phyloP scores from a whole-genome alignment of 2,797 vertebrate species.

The Sebastes minor region DNA sequence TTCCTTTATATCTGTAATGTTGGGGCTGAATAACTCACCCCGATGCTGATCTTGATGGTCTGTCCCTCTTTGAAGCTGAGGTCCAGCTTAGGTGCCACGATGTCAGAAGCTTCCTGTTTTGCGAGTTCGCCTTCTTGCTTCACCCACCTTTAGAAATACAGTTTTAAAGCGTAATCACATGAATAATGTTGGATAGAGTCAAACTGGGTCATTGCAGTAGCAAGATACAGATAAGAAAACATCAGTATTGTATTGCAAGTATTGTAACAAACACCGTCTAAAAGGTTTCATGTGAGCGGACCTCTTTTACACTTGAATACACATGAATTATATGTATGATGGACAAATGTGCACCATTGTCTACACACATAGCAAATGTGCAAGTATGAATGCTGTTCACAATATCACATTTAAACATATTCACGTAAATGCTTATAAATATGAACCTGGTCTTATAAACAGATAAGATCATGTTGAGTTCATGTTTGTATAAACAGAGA shows the following conservation, averaged over 20 bases:
- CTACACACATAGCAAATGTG: background rate
- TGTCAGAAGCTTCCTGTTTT: conserved; percentile 85
- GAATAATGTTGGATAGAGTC: background rate
- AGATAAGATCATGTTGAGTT: background rate
- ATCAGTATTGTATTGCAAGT: background rate
- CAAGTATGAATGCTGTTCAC: background rate
- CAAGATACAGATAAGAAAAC: background rate
- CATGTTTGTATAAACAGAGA: background rate
- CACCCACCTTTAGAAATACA: conserved; percentile 87
- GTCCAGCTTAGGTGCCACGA: conserved; percentile 89
- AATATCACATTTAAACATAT: background rate
- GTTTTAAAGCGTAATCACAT: background rate
- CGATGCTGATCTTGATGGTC: conserved; percentile 97
- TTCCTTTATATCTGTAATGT: background rate
- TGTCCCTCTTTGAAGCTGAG: conserved; percentile 98
- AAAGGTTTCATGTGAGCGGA: background rate
- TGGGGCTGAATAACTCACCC: conserved; percentile 80
- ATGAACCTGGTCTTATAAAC: background rate
- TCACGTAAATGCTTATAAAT: background rate
- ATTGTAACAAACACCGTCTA: background rate
- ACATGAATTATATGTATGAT: background rate
- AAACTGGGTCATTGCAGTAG: background rate
- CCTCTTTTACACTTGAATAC: background rate
- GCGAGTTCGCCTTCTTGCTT: conserved; percentile 93
- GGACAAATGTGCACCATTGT: background rate